These are phyloP conservation scores for Tapirus indicus DNA, from an alignment of 2,797 vertebrate species.

Conservation along the genomic window DNA sequence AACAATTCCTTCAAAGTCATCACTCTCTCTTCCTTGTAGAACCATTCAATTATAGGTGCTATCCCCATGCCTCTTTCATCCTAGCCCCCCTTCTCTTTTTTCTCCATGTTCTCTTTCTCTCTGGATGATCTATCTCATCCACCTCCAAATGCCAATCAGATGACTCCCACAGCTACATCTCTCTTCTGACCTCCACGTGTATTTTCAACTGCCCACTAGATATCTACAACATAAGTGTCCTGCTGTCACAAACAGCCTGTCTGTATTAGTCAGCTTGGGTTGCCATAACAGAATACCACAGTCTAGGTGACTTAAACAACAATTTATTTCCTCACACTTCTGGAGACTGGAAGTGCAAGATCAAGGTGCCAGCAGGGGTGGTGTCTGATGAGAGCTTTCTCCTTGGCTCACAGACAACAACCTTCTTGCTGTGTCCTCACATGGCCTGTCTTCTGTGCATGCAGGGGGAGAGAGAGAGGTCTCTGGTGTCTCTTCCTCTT, in stretches of 20 bases:
- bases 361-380: neutral
- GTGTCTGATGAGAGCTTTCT: neutral
- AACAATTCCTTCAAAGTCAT: neutral
- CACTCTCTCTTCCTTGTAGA: neutral
- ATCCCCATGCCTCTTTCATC: neutral
- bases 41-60: neutral
- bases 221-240: neutral
- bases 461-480: neutral
- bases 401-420: neutral
- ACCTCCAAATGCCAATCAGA: neutral
- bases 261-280: neutral
- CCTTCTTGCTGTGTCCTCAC: neutral
- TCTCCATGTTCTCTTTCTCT: neutral
- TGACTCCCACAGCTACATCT: neutral
- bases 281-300: neutral
- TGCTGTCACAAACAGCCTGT: neutral
- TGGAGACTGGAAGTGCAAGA: neutral
- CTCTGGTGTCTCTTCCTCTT: neutral
- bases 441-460: neutral
- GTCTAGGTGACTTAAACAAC: neutral
- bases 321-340: neutral
- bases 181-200: neutral
- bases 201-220: neutral
- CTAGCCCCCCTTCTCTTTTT: neutral
- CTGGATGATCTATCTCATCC: neutral